Conservation (phyloP, 2,113 vertebrate genomes). For the Oncorhynchus masou region DNA sequence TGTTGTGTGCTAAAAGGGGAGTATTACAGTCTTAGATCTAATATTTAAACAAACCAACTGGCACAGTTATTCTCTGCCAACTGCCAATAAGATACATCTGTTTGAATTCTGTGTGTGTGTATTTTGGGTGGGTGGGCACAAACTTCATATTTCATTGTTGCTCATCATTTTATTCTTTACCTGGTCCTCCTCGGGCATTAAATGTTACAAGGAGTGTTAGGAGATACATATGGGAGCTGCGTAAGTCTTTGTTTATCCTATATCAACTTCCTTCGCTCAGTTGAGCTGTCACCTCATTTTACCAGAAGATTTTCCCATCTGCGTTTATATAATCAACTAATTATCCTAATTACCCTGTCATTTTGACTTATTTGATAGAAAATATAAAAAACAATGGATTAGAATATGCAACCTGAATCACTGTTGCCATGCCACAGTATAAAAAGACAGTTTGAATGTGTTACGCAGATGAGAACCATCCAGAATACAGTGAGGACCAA, state of each 20-base stretch:
- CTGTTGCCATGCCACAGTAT: not conserved
- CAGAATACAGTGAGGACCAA: not conserved
- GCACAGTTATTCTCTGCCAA: no score
- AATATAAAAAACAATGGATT: not conserved
- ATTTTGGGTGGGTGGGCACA: not conserved
- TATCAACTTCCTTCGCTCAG: not conserved
- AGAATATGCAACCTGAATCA: not conserved
- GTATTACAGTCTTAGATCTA: constrained; percentile 18
- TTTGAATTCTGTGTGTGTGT: constrained; percentile 14
- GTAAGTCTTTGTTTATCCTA: not conserved
- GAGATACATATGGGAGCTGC: constrained; percentile 45
- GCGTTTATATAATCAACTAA: not conserved
- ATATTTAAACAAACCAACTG: no score
- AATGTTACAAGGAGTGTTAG: constrained; percentile 19
- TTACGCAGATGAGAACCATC: not conserved
- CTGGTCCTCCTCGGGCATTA: constrained; percentile 35
- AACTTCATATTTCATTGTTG: constrained; percentile 26
- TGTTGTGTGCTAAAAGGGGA: constrained; percentile 92
- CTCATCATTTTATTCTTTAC: constrained; percentile 4
- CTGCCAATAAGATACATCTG: constrained; percentile 29
- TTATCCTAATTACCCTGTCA: not conserved
- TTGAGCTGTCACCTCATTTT: not conserved
- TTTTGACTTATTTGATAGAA: not conserved
- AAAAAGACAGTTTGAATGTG: not conserved
- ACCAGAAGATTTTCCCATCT: not conserved